Evolutionary conservation across 1,140 invertebrate species (phyloP).

Genomic region (Acromyrmex charruanus): DNA sequence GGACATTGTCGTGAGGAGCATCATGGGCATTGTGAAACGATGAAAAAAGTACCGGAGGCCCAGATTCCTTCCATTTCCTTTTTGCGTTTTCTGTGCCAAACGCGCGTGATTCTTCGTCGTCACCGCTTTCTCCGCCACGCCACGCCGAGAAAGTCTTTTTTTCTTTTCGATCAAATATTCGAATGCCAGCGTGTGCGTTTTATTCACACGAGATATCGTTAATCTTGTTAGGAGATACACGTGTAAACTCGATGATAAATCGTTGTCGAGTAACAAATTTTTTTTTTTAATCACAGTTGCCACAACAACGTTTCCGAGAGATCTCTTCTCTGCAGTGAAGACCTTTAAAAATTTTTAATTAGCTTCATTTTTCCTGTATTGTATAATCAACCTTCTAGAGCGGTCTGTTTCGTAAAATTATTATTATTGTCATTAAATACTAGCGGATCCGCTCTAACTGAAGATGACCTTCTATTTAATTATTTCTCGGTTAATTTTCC

Average conservation of each 20-base stretch:
- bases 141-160: slow-evolving; percentile 63
- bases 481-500: too few species aligned
- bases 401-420: neutral
- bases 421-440: neutral
- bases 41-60: neutral
- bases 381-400: neutral
- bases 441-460: too few species aligned
- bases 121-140: slow-evolving; percentile 52
- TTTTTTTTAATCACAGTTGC: neutral
- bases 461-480: too few species aligned
- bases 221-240: neutral
- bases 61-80: neutral
- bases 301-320: neutral
- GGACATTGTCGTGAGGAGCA: neutral
- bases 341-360: too few species aligned
- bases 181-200: neutral
- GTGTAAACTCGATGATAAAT: neutral
- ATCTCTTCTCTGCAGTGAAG: neutral
- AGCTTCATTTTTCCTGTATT: neutral
- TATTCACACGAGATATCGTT: neutral
- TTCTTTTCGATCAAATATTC: slow-evolving; percentile 44
- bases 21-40: neutral
- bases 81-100: neutral
- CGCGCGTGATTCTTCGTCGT: neutral
- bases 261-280: neutral